Percentiles rank a stretch among this genome's conserved stretches.
phyloP scores from a whole-genome alignment of 2,888 invertebrate genomes.

The Amphipyra berbera region DNA sequence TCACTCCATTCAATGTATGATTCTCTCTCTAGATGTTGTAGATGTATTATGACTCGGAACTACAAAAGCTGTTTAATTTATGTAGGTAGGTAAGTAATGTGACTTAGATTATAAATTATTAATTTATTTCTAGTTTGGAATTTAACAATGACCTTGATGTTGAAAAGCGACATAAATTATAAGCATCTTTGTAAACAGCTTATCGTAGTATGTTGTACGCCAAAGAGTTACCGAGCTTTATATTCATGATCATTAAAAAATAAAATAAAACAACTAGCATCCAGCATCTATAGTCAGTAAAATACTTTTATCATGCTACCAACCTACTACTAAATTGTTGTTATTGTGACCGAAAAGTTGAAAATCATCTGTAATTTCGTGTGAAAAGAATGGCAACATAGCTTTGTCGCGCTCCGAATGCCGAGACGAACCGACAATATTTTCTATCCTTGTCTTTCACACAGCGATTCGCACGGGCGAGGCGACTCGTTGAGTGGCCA shows the following conservation, averaged over 20 bases:
- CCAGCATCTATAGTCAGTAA: neutral
- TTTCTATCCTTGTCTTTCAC: constrained; percentile 73
- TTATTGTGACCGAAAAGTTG: constrained; percentile 54
- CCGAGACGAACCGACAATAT: constrained; percentile 64
- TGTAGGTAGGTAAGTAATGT: neutral
- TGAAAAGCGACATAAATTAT: constrained; percentile 17
- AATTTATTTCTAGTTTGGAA: constrained; percentile 3
- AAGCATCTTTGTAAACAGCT: constrained; percentile 1
- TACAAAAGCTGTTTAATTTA: too few relatives aligned
- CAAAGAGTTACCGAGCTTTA: too few relatives aligned
- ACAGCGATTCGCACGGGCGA: constrained; percentile 63
- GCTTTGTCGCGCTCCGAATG: constrained; percentile 61
- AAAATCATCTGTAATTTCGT: constrained; percentile 57
- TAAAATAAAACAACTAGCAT: too few relatives aligned
- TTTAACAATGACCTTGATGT: constrained; percentile 38
- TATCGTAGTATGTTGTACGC: neutral
- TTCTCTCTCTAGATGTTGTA: constrained; percentile 4
- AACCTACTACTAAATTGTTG: constrained; percentile 8
- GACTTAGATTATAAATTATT: too few relatives aligned
- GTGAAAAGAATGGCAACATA: constrained; percentile 59
- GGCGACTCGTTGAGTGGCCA: constrained; percentile 72
- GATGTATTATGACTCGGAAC: neutral
- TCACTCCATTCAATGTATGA: constrained; percentile 65
- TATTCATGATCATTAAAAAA: too few relatives aligned
- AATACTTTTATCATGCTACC: neutral